A percentile compares a stretch with the other conserved stretches of the same genome.
phyloP scores from a whole-genome alignment of 2,888 invertebrate species.

The Pterostichus niger region DNA sequence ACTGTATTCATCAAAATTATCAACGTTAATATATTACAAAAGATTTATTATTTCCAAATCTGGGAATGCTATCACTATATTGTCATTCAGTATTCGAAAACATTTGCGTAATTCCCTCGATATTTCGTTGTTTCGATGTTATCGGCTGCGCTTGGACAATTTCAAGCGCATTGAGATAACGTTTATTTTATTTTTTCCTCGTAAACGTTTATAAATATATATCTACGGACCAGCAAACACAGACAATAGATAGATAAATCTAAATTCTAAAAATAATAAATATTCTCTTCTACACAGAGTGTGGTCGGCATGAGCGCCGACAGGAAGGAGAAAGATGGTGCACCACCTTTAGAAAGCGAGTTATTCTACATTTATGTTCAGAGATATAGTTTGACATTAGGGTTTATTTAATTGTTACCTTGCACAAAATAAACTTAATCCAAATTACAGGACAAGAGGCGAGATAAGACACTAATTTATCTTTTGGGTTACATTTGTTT shows the following conservation, averaged over 20 bases:
- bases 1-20: conserved; percentile 40
- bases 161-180: conserved; percentile 30
- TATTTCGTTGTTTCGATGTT: conserved; percentile 34
- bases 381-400: too few relatives aligned
- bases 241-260: conserved; percentile 63
- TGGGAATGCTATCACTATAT: conserved; percentile 3
- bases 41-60: conserved; percentile 55
- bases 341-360: too few relatives aligned
- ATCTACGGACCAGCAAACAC: conserved; percentile 54
- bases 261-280: conserved; percentile 63
- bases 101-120: conserved; percentile 49
- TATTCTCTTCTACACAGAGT: conserved; percentile 38
- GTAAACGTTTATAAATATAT: conserved; percentile 41
- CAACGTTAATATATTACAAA: conserved; percentile 48
- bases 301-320: background rate
- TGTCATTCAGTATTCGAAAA: conserved; percentile 44
- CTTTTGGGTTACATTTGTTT: too few relatives aligned
- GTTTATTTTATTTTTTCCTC: conserved; percentile 40
- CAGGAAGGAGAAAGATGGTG: too few relatives aligned
- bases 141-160: conserved; percentile 32
- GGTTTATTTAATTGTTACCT: too few relatives aligned
- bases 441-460: too few relatives aligned
- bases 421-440: too few relatives aligned
- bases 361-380: too few relatives aligned
- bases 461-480: too few relatives aligned